Conservation (phyloP, 2,113 vertebrate species). For the Catharus fuscescens region DNA sequence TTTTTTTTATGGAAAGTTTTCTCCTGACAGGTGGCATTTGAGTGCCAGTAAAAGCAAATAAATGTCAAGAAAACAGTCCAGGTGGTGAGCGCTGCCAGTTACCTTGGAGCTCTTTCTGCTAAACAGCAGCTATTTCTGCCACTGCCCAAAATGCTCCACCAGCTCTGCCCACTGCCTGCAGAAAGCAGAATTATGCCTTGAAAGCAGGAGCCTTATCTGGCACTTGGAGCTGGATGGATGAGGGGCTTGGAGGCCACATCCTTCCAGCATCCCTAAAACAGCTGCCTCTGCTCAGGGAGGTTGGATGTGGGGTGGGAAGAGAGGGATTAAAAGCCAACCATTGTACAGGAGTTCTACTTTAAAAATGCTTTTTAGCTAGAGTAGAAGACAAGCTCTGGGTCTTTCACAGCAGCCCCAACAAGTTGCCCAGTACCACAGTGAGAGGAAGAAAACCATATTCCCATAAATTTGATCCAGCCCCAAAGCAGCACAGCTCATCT, state of each 20-base stretch:
- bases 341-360: background rate
- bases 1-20: background rate
- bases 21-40: constrained; percentile 42
- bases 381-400: background rate
- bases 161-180: constrained; percentile 5
- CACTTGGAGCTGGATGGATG: background rate
- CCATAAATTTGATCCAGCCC: background rate
- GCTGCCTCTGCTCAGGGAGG: background rate
- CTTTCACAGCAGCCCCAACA: background rate
- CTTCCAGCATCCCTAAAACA: background rate
- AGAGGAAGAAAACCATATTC: background rate
- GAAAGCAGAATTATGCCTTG: background rate
- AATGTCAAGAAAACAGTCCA: constrained; percentile 59
- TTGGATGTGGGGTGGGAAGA: background rate
- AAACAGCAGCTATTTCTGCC: constrained; percentile 47
- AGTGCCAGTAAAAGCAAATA: constrained; percentile 65
- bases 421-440: background rate
- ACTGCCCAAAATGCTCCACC: constrained; percentile 1
- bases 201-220: background rate
- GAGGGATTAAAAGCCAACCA: background rate
- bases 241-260: background rate
- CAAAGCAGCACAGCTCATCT: background rate
- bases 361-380: background rate
- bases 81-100: constrained; percentile 16
- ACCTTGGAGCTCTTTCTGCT: background rate